A percentile compares a stretch with the other conserved stretches of the same genome.
Conservation (phyloP, 2,113 vertebrate genomes). For the Malurus elegans region DNA sequence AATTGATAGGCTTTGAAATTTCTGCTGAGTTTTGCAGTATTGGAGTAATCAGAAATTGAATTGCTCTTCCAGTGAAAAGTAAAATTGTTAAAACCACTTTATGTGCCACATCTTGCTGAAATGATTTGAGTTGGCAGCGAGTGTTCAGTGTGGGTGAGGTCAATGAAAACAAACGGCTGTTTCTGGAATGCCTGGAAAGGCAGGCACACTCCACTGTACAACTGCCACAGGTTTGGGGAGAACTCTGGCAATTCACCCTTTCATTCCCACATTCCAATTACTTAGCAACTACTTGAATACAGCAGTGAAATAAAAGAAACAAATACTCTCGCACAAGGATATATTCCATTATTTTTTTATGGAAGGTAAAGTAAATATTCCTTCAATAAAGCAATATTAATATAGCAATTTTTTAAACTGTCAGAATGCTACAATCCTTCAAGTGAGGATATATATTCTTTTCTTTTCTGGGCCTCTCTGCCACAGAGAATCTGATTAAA, state of each 20-base stretch:
- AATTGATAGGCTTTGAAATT: conserved; percentile 68
- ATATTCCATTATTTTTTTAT: background rate
- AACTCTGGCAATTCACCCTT: background rate
- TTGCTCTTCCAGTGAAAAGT: conserved; percentile 39
- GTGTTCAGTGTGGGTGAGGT: background rate
- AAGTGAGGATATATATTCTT: background rate
- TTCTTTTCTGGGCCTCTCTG: background rate
- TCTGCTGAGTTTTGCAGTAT: conserved; percentile 59
- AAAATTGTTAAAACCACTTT: conserved; percentile 50
- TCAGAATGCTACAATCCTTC: background rate
- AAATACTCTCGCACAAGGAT: background rate
- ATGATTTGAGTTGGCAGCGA: conserved; percentile 42
- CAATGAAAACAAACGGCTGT: conserved; percentile 18
- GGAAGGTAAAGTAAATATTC: background rate
- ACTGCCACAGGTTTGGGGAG: background rate
- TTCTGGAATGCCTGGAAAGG: conserved; percentile 16
- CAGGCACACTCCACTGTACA: background rate
- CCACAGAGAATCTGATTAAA: background rate
- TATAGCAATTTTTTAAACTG: background rate
- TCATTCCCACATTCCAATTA: background rate
- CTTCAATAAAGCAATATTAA: background rate
- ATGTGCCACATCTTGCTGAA: conserved; percentile 1
- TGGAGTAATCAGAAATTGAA: conserved; percentile 39
- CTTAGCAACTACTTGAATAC: background rate
- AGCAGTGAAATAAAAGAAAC: background rate